Evolutionary conservation across 2,797 vertebrate genomes (phyloP).

Genomic region (Mus minutoides): DNA sequence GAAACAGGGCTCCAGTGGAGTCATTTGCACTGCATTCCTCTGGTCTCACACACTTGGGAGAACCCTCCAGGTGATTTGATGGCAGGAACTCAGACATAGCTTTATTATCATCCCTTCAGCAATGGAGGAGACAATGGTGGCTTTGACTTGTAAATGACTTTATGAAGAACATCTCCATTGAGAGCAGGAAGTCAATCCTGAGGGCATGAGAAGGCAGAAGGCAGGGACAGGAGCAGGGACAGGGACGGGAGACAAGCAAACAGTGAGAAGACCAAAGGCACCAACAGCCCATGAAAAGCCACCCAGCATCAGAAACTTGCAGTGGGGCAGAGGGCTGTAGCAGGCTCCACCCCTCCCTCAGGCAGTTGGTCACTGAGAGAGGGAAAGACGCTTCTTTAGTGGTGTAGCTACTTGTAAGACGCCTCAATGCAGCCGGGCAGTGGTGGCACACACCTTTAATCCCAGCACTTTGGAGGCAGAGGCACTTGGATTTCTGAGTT

Average conservation of each 20-base stretch:
- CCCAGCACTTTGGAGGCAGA: neutral
- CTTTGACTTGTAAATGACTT: neutral
- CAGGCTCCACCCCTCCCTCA: neutral
- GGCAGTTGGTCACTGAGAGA: neutral
- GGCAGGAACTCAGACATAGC: neutral
- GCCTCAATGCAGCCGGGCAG: neutral
- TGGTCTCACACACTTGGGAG: neutral
- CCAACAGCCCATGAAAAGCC: neutral
- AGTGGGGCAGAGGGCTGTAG: neutral
- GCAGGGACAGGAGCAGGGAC: no score
- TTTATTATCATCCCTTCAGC: neutral
- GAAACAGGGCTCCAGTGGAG: neutral
- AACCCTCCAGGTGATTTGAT: neutral
- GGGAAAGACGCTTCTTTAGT: neutral
- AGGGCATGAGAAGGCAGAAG: neutral
- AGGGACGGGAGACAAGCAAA: no score
- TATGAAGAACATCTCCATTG: neutral
- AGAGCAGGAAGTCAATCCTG: neutral
- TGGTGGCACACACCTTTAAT: neutral
- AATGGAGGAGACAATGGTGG: no score
- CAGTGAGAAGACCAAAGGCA: neutral
- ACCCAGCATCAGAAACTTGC: neutral
- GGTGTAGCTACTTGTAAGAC: neutral
- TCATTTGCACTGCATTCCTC: neutral
- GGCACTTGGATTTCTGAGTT: neutral